Conservation (phyloP, 2,113 vertebrate species). For the Electrona antarctica region DNA sequence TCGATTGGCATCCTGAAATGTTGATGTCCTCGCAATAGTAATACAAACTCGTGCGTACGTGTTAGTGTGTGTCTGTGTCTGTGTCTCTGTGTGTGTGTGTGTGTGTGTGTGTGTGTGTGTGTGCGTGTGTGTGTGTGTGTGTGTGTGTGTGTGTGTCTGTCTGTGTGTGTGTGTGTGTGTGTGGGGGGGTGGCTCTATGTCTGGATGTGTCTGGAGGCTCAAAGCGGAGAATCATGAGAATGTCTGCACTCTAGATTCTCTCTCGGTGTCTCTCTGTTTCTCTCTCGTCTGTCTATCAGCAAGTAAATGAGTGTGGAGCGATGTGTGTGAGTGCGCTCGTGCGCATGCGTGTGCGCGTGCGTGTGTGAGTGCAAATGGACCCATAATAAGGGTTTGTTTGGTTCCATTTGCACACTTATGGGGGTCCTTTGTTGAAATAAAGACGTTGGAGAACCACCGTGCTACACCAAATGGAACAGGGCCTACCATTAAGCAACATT, state of each 20-base stretch:
- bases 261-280: neutral
- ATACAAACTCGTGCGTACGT: too few relatives aligned
- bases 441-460: too few relatives aligned
- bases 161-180: conserved; percentile 21
- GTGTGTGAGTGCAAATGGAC: neutral
- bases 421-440: too few relatives aligned
- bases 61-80: conserved; percentile 30
- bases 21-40: too few relatives aligned
- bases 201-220: conserved; percentile 52
- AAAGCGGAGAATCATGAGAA: conserved; percentile 41
- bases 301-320: conserved; percentile 1
- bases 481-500: too few relatives aligned
- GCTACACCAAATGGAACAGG: too few relatives aligned
- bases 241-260: conserved; percentile 14
- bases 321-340: neutral
- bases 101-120: neutral
- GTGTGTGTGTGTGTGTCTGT: conserved; percentile 25
- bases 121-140: conserved; percentile 13
- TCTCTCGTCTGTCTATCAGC: neutral
- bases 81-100: conserved; percentile 9
- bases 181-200: conserved; percentile 66
- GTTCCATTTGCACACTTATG: too few relatives aligned
- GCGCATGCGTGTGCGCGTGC: conserved; percentile 21
- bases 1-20: too few relatives aligned
- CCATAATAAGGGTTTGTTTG: too few relatives aligned